Evolutionary conservation across 2,113 vertebrate species (phyloP), one percentile per base, ranked within the genome.

Genomic region (Seriola dumerili): DNA sequence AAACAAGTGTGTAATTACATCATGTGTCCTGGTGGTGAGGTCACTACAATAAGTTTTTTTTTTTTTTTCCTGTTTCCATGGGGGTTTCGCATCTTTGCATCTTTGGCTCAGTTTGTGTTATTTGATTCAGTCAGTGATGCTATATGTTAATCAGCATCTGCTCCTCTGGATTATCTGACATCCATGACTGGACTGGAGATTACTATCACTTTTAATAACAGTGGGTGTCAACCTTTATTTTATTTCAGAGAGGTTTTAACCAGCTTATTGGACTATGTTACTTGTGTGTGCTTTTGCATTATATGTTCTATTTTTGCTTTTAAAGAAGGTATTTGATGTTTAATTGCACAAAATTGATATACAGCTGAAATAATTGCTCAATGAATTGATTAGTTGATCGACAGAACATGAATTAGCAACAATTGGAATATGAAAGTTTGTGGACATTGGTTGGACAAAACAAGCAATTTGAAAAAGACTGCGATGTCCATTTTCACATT

Each of bases 131-230:
- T 25, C 34, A 16, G 40, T 3, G 36, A 55, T 78, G 42, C 70
- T 54, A 29, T 71, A 62, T 85, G 71, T 72, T 86, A 80, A 86
- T 78, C 74, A 82, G 65, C 85, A 92, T 86, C 81, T 88, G 89
- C 72, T 88, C 55, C 69, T 75, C 54, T 50, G 59, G 85, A 76
- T 91, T 89, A 84, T 79, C 68, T 78, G 23, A 46, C 83, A 80
- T 88, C 76, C 81, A 67, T 19, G 40, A 42, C 72, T 8, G 55
- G 89, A 89, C 85, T 85, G 55, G 72, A 72, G 80, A 87, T 84
- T 74, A 36, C 66, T 76, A 63, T 77, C 68, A 81, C 76, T 72
- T 72, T 72, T 76, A 84, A 89, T 86, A 84, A 81, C 78, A 72
- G 10, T 4, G 44, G 23, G 10, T 4, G 44, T 21, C 64, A 48